A percentile compares a stretch with the other conserved stretches of the same genome.
phyloP scores from a whole-genome alignment of 2,888 invertebrate species.

The Ophonus ardosiacus region DNA sequence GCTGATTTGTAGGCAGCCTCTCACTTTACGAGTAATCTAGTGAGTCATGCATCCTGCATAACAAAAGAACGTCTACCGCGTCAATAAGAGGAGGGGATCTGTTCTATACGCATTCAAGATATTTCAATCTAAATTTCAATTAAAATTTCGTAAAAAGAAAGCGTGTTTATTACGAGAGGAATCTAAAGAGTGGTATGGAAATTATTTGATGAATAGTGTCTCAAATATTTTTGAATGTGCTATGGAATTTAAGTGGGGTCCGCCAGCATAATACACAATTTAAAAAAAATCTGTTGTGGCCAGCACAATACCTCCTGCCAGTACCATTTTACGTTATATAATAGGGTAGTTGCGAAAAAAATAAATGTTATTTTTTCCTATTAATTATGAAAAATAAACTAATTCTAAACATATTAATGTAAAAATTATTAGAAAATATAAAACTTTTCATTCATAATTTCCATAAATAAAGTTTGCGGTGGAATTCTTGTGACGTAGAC shows the following conservation, averaged over 20 bases:
- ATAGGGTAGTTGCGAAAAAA: too few species aligned
- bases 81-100: constrained; percentile 23
- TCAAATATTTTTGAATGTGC: not conserved
- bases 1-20: constrained; percentile 7
- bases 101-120: constrained; percentile 4
- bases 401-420: too few species aligned
- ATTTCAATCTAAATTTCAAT: constrained; percentile 45
- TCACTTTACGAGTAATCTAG: constrained; percentile 11
- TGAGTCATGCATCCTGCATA: constrained; percentile 42
- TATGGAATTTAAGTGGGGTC: not conserved
- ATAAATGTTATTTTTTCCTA: too few species aligned
- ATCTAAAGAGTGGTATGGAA: constrained; percentile 3
- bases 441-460: too few species aligned
- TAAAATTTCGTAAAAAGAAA: constrained; percentile 37
- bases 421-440: too few species aligned
- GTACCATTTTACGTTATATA: too few species aligned
- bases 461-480: too few species aligned
- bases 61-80: constrained; percentile 36
- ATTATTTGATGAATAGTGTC: not conserved
- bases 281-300: too few species aligned
- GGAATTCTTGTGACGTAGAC: too few species aligned
- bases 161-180: constrained; percentile 19
- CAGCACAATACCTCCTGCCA: too few species aligned
- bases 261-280: too few species aligned
- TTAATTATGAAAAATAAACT: too few species aligned